Base-by-base conservation (phyloP, 2,888 invertebrate genomes). In the Megastigmus dorsalis region DNA sequence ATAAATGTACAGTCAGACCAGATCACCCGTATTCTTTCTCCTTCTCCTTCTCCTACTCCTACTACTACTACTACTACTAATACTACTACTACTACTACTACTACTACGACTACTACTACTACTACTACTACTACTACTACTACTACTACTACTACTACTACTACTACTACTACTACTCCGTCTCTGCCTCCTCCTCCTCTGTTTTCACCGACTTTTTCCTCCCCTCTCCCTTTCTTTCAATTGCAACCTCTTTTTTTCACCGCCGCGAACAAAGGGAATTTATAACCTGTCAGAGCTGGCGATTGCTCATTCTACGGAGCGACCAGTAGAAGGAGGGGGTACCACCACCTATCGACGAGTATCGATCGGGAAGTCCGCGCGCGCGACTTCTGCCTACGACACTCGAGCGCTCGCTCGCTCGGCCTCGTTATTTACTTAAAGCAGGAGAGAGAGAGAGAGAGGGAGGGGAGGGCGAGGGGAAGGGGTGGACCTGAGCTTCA, bases 381-480 rank as follows among this genome's bases (percentile, higher is more conserved):
- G 50, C 38, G 41, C 59, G 38, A 60, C 38, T 62, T 63, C 57
- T 50, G 45, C 60, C 74, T 57, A 55, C 67, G 60, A 62, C 67
- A 28, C n/a, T n/a, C n/a, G n/a, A n/a, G 50, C 18, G 2, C 6
- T 15, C n/a, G 55, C 65, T 6, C 18, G 2, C n/a, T n/a, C n/a
- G n/a, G n/a, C 33, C 33, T 66, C 65, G 65, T 75, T 75, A 75
- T 75, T 74, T 75, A 75, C 74, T 69, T 70, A 66, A 69, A 69
- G 57, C 65, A 54, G n/a, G n/a, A n/a, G n/a, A n/a, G n/a, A n/a
- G n/a, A n/a, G n/a, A n/a, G n/a, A n/a, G n/a, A n/a, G n/a, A n/a
- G n/a, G n/a, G n/a, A n/a, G n/a, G n/a, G n/a, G n/a, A n/a, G n/a
- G n/a, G n/a, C n/a, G n/a, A n/a, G n/a, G n/a, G n/a, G n/a, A n/a